Conservation (phyloP, 2,113 vertebrate genomes). For the Bettongia penicillata region DNA sequence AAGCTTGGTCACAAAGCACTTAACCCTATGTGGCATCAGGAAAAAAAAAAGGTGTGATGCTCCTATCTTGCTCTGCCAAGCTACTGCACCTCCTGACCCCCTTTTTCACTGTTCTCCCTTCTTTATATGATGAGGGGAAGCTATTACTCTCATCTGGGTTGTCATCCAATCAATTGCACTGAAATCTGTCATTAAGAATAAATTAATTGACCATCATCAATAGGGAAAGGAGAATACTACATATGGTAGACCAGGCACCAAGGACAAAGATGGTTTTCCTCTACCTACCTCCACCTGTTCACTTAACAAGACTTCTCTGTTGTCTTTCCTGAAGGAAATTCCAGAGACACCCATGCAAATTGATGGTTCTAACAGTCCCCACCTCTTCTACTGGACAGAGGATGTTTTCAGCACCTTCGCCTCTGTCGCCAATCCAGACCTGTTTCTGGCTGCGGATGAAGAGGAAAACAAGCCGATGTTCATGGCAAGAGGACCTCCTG, state of each 20-base stretch:
- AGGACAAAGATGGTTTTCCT: not conserved
- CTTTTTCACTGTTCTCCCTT: not conserved
- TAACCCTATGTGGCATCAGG: not conserved
- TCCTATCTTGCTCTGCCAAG: not conserved
- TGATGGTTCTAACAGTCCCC: not conserved
- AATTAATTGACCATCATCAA: not conserved
- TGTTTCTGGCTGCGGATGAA: slow-evolving; percentile 57
- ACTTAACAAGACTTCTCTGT: slow-evolving; percentile 21
- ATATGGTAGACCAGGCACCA: not conserved
- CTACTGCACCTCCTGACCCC: too few species aligned
- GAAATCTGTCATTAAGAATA: slow-evolving; percentile 28
- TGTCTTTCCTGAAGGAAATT: slow-evolving; percentile 64
- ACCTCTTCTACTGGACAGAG: slow-evolving; percentile 60
- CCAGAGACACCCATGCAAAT: slow-evolving; percentile 54
- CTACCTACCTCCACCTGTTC: not conserved
- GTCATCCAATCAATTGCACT: slow-evolving; percentile 43
- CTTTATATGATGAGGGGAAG: not conserved
- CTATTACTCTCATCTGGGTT: slow-evolving; percentile 40
- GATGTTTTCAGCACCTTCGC: slow-evolving; percentile 46
- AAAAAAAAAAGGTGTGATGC: not conserved
- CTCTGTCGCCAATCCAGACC: slow-evolving; percentile 42
- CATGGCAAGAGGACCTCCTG: slow-evolving; percentile 39
- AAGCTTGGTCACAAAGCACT: slow-evolving; percentile 13
- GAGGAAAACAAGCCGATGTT: not conserved
- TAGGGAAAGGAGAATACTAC: not conserved